Evolutionary conservation across 2,797 vertebrate species (phyloP).

Genomic region (Chlorospingus flavigularis): DNA sequence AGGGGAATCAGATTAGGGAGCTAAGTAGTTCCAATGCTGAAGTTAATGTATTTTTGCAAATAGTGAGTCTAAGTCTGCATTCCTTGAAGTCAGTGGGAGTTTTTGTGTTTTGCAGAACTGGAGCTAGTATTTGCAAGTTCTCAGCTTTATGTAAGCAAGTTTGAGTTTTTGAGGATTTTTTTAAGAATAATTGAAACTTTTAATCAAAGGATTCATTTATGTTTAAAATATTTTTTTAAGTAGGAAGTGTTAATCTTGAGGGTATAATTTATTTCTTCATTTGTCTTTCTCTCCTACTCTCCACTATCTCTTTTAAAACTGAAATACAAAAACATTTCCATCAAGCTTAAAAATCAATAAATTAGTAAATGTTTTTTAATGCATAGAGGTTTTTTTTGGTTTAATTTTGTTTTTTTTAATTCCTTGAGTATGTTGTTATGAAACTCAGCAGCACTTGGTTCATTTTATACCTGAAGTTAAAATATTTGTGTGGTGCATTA

Average conservation of each 20-base stretch:
- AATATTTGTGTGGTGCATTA: neutral
- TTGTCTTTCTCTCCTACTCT: conserved; percentile 15
- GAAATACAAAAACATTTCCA: neutral
- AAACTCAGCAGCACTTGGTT: neutral
- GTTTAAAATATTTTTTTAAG: conserved; percentile 10
- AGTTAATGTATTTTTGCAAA: conserved; percentile 6
- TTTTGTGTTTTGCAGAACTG: neutral
- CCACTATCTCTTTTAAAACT: neutral
- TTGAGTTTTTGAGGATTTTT: accelerated
- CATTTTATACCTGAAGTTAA: neutral
- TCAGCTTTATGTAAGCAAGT: neutral
- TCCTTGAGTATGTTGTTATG: neutral
- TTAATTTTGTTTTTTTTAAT: neutral
- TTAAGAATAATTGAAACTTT: neutral
- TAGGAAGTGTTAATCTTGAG: conserved; percentile 29
- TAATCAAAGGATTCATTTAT: conserved; percentile 9
- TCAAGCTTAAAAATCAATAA: neutral
- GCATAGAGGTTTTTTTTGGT: neutral
- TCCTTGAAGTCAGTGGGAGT: neutral
- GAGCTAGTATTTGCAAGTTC: neutral
- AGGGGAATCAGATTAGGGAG: conserved; percentile 33
- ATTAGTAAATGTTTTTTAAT: neutral
- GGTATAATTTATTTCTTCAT: neutral
- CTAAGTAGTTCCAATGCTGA: conserved; percentile 10
- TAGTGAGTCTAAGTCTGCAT: neutral